These are phyloP conservation scores for Echinometra lucunter DNA, from an alignment of 53 echinoderm and acorn worm species.

Conservation along the genomic window DNA sequence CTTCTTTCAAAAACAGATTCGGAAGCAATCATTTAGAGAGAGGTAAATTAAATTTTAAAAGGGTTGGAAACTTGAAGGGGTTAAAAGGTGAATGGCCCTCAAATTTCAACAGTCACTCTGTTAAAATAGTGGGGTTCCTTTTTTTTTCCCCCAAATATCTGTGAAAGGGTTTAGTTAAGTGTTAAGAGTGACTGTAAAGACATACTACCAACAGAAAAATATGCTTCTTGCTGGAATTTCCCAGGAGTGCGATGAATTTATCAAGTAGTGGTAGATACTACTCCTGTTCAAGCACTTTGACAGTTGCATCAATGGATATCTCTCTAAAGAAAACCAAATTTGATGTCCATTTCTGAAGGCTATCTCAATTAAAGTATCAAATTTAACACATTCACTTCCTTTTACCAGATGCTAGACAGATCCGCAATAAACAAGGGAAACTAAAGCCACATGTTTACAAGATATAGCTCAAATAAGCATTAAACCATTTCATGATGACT, in stretches of 20 bases:
- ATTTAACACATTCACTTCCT: constrained; percentile 47
- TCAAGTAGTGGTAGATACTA: neutral
- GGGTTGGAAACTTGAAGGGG: neutral
- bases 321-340: neutral
- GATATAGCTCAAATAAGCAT: neutral
- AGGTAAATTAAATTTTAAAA: neutral
- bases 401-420: neutral
- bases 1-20: neutral
- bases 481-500: constrained; percentile 8
- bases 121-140: neutral
- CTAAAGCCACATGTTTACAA: constrained; percentile 34
- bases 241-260: neutral
- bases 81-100: neutral
- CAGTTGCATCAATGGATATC: neutral
- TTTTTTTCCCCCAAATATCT: neutral
- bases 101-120: neutral
- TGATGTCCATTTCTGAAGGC: constrained; percentile 3
- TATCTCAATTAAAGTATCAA: constrained; percentile 39
- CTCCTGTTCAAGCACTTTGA: neutral
- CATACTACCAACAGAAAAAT: neutral
- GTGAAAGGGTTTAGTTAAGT: neutral
- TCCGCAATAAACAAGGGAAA: constrained; percentile 26
- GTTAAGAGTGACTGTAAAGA: neutral
- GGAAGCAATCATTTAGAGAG: neutral
- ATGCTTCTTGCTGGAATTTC: neutral